Evolutionary conservation across 2,888 invertebrate species (phyloP), one percentile per base, ranked within the genome.

Genomic region (Phasia obesa): DNA sequence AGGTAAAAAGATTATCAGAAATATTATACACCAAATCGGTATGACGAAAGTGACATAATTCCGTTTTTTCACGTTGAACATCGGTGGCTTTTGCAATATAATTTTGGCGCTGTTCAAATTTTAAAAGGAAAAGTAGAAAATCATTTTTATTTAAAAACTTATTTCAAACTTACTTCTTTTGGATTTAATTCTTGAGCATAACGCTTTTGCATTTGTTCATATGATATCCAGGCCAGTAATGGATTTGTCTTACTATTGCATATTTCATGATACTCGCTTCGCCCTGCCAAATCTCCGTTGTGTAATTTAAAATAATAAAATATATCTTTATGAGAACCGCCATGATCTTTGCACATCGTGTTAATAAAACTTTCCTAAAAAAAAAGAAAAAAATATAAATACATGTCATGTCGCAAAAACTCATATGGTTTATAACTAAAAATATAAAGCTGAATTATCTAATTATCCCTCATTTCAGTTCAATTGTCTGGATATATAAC

Each of bases 1-100:
- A 90, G 1, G 87, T 89, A 73, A 89, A 88, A 1, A 89, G 84
- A 70, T 87, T 87, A 53, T 87, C 86, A 5, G 86, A 59, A 4
- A 88, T 87, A 42, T 87, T 86, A 35, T 87, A 87, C 11, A 90
- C 86, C 51, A 90, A 84, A 85, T 88, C 89, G 17, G 87, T 85
- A 73, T 90, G 90, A 5, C 89, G 86, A 44, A 90, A 90, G 76
- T 89, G 88, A 17, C 90, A 90, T 19, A 90, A 85, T 47, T 90
- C 89, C 0, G 90, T 89, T 82, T 88, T 90, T 25, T 87, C 86
- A 0, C 88, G 87, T 21, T 88, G 86, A 27, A 88, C 78, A 79
- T 88, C 87, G 0, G 90, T 90, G 0, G 90, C 90, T 80, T 90
- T 90, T 59, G 87, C 90, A 49, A 90, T 88, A 49, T 90, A 90